Base-by-base conservation (phyloP, 2,888 invertebrate genomes). In the Steinernema scapterisci region DNA sequence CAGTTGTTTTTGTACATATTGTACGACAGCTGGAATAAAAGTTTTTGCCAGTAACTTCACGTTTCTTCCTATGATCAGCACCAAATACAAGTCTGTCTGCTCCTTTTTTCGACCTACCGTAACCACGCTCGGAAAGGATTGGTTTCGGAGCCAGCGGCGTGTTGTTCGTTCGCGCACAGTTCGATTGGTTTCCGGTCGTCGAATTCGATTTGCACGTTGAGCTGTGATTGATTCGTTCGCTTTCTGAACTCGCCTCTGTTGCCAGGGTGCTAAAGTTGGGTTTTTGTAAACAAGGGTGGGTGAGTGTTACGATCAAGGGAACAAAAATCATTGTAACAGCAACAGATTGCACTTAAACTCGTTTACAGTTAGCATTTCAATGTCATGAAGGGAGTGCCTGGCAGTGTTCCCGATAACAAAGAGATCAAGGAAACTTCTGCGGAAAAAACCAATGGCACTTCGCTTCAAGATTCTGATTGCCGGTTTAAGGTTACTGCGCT, bases 261-360 rank as follows among this genome's bases (percentile, higher is more conserved):
- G 31, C 25, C 16, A 31, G 25, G 31, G 63, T 31, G 31, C 16
- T 7, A 13, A 13, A 31, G 31, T 5, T 31, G 5, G 63, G 27
- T 63, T 63, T 63, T 25, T 25, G 63, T 63, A 63, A 63, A 63
- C 63, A 63, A 63, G 63, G 63, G 31, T 25, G 31, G 63, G 16
- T 63, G 38, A 16, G n/a, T 63, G 16, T 31, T 13, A 54, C 54
- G 54, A 54, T 11, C 21, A 54, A 54, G 13, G 25, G 54, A 54
- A 54, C 54, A 63, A 63, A 63, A 63, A 63, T 63, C 31, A 31
- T 11, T 11, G 52, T 52, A 23, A 38, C 38, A 19, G 48, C 63
- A 1, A 63, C 63, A 13, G 31, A 63, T 19, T 63, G 63, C 31
- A 31, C 31, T 63, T 63, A 63, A 63, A 63, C 63, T 31, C 25